Evolutionary conservation across 2,113 vertebrate genomes (phyloP).

Genomic region (Sporophila hypoxantha): DNA sequence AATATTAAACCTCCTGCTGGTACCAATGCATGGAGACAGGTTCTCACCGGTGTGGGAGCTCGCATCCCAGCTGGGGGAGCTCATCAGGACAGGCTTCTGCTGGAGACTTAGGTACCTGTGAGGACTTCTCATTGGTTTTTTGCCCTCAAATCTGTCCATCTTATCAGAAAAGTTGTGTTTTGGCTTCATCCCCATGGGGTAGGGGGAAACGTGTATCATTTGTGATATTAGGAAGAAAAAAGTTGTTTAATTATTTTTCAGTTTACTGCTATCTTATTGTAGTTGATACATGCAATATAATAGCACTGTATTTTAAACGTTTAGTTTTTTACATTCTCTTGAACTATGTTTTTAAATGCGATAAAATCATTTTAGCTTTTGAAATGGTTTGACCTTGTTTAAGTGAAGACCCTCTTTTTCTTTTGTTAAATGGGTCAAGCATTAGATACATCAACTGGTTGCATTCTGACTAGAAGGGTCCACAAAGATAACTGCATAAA

Average conservation of each 20-base stretch:
- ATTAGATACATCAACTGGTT: constrained; percentile 45
- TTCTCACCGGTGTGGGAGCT: neutral
- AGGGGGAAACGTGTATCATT: constrained; percentile 12
- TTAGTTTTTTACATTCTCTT: constrained; percentile 45
- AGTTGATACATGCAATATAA: constrained; percentile 16
- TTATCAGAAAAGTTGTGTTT: constrained; percentile 25
- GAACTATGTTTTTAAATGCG: constrained; percentile 44
- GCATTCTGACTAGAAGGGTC: constrained; percentile 59
- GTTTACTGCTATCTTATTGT: constrained; percentile 38
- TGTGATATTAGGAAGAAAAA: constrained; percentile 26
- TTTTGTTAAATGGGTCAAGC: constrained; percentile 51
- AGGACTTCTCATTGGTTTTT: neutral
- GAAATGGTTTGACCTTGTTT: constrained; percentile 54
- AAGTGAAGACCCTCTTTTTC: constrained; percentile 32
- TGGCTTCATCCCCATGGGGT: constrained; percentile 40
- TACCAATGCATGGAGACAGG: neutral
- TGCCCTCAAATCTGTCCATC: constrained; percentile 8
- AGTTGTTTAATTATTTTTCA: constrained; percentile 35
- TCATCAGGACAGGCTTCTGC: neutral
- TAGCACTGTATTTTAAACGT: constrained; percentile 38
- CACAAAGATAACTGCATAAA: constrained; percentile 51
- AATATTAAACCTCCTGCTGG: neutral
- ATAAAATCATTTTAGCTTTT: constrained; percentile 57
- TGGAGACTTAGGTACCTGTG: neutral
- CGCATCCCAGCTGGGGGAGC: neutral